Evolutionary conservation across 2,888 invertebrate genomes (phyloP).

Genomic region (Cyrtodaria siliqua): DNA sequence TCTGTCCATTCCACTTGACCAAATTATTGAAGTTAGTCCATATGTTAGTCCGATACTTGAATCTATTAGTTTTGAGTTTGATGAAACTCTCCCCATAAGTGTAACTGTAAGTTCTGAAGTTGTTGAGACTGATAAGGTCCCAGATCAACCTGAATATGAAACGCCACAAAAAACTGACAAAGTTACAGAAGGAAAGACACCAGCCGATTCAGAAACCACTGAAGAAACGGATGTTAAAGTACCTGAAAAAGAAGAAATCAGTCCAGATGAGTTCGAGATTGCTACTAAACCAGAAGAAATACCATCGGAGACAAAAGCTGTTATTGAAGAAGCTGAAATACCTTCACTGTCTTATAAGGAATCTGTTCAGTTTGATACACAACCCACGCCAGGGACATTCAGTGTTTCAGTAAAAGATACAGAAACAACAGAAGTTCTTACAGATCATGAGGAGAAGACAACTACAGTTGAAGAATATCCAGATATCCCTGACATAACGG

Average conservation of each 20-base stretch:
- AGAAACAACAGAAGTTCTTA: conserved; percentile 14
- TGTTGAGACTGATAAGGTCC: not conserved
- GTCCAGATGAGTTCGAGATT: conserved; percentile 21
- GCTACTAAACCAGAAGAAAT: conserved; percentile 28
- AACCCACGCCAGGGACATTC: conserved; percentile 4
- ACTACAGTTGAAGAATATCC: conserved; percentile 6
- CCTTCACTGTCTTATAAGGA: conserved; percentile 13
- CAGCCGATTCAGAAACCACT: not conserved
- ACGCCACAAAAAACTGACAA: conserved; percentile 13
- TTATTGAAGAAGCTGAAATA: not conserved
- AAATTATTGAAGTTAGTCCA: conserved; percentile 50
- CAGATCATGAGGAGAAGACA: not conserved
- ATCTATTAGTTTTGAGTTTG: conserved; percentile 45
- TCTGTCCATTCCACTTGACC: conserved; percentile 31
- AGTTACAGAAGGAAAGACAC: conserved; percentile 15
- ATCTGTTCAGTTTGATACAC: conserved; percentile 15
- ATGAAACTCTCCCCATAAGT: not conserved
- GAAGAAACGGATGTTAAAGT: conserved; percentile 6
- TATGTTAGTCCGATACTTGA: conserved; percentile 41
- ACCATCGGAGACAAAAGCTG: not conserved
- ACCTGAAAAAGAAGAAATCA: not conserved
- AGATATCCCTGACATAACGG: conserved; percentile 5
- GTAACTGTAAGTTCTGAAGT: conserved; percentile 4
- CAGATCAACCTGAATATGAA: conserved; percentile 16
- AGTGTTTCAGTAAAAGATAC: not conserved